Percentiles rank a stretch among this genome's conserved stretches.
Evolutionary conservation across 2,113 vertebrate species (phyloP).

Genomic region (Pachyramphus minor): DNA sequence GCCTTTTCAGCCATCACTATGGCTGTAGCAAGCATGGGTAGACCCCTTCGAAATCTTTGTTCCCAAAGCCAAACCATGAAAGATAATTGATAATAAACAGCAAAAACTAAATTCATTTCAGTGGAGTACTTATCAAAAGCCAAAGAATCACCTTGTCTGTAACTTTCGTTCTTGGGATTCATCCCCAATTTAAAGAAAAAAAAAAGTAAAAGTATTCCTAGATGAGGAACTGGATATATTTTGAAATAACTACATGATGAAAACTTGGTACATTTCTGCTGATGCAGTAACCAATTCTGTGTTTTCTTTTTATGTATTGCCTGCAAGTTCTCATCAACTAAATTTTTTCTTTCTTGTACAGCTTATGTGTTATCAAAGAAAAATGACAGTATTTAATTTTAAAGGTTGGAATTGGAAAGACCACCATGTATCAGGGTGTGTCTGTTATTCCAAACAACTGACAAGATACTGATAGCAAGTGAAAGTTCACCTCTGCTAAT

Average conservation of each 20-base stretch:
- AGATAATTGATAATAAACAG: background rate
- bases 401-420: background rate
- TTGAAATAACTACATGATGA: background rate
- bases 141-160: background rate
- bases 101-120: background rate
- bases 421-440: background rate
- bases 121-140: background rate
- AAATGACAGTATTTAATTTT: background rate
- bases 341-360: background rate
- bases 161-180: background rate
- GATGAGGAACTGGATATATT: background rate
- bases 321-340: background rate
- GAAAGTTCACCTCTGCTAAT: background rate
- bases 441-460: background rate
- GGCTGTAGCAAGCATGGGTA: too few species aligned
- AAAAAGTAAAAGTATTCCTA: too few species aligned
- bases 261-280: background rate
- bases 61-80: too few species aligned
- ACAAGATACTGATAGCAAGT: background rate
- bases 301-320: background rate
- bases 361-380: background rate
- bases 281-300: background rate
- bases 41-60: too few species aligned
- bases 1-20: too few species aligned
- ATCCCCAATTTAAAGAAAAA: background rate